Evolutionary conservation across 2,797 vertebrate species (phyloP).

Genomic region (Somateria mollissima): DNA sequence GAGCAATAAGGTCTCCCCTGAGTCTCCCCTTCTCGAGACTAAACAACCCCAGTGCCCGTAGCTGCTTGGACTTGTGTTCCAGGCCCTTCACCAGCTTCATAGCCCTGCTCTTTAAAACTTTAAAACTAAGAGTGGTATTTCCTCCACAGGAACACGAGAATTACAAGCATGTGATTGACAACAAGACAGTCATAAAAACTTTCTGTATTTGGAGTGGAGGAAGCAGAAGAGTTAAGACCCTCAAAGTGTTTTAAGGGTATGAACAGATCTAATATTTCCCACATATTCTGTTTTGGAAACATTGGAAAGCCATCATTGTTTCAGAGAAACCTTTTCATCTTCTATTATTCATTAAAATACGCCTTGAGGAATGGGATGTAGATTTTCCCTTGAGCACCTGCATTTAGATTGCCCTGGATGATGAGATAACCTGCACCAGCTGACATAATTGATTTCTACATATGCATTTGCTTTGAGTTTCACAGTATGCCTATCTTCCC

Average conservation of each 20-base stretch:
- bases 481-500: neutral
- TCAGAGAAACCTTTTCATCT: neutral
- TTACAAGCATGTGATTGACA: neutral
- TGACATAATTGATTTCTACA: neutral
- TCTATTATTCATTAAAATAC: neutral
- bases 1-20: no score
- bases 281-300: neutral
- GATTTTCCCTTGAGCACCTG: neutral
- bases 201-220: neutral
- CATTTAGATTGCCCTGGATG: neutral
- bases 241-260: neutral
- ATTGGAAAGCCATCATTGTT: neutral
- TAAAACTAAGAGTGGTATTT: neutral
- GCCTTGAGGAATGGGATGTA: neutral
- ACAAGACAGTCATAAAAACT: neutral
- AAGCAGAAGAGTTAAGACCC: neutral
- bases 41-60: no score
- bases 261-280: neutral
- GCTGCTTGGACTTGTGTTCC: no score
- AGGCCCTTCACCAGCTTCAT: no score
- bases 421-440: neutral
- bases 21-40: no score
- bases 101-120: no score
- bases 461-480: neutral
- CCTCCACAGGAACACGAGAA: neutral